A percentile compares a stretch with the other conserved stretches of the same genome.
phyloP scores from a whole-genome alignment of 2,113 vertebrate species.

The Polypterus bichir region DNA sequence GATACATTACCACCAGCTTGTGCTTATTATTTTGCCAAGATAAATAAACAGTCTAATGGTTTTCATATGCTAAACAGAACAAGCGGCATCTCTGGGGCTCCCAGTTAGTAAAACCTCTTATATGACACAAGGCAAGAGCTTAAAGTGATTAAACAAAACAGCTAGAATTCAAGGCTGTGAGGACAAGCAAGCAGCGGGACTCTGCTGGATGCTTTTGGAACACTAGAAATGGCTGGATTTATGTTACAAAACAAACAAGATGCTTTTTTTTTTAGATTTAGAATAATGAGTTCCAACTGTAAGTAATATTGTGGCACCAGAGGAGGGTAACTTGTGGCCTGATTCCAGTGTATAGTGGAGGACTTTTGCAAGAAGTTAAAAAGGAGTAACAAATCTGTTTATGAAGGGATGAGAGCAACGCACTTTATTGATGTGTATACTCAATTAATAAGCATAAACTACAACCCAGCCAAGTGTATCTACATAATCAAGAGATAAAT shows the following conservation, averaged over 20 bases:
- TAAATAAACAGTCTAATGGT: conserved; percentile 25
- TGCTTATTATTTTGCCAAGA: conserved; percentile 15
- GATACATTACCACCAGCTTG: conserved; percentile 10
- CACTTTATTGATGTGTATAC: no score
- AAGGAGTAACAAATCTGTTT: not conserved
- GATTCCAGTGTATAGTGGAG: not conserved
- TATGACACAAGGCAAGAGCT: conserved; percentile 14
- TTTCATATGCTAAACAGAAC: conserved; percentile 26
- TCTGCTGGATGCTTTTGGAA: conserved; percentile 35
- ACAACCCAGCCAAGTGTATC: no score
- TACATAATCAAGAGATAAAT: no score
- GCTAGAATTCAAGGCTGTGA: conserved; percentile 32
- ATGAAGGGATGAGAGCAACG: no score
- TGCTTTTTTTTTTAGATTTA: conserved; percentile 8
- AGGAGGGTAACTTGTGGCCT: not conserved
- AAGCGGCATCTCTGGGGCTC: conserved; percentile 7
- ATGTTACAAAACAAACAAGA: conserved; percentile 41
- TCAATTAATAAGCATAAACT: no score
- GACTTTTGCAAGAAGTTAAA: not conserved
- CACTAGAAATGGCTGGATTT: conserved; percentile 29
- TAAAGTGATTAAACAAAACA: conserved; percentile 39
- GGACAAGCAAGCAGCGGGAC: conserved; percentile 20
- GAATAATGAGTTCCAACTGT: conserved; percentile 15
- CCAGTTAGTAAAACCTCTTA: conserved; percentile 7
- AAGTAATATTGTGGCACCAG: not conserved